Percentiles rank a stretch among this genome's conserved stretches.
Evolutionary conservation across 64 coral and sea anemone species (phyloP).

Genomic region (Pachyseris speciosa): DNA sequence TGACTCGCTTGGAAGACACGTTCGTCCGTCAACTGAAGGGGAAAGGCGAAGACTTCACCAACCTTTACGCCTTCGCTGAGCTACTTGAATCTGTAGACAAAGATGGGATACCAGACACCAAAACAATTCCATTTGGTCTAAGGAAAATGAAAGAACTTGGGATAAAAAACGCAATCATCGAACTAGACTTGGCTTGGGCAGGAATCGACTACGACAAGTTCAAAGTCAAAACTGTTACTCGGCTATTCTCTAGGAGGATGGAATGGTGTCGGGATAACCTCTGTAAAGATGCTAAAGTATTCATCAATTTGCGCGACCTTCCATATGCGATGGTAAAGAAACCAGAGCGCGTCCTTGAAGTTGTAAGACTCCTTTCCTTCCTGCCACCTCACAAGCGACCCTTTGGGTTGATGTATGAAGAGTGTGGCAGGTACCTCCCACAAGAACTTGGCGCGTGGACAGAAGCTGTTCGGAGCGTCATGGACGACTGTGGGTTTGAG

Average conservation of each 20-base stretch:
- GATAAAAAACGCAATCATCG: slow-evolving; percentile 54
- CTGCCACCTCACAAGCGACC: slow-evolving; percentile 40
- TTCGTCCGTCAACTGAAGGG: background rate
- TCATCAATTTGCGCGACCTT: slow-evolving; percentile 58
- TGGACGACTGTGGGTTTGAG: slow-evolving; percentile 68
- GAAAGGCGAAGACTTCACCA: background rate
- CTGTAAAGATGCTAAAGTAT: slow-evolving; percentile 22
- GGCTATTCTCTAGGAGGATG: slow-evolving; percentile 3
- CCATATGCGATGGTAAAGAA: slow-evolving; percentile 34
- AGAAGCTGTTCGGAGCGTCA: slow-evolving; percentile 41
- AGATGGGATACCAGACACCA: background rate
- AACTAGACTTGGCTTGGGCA: slow-evolving; percentile 17
- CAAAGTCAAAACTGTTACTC: background rate
- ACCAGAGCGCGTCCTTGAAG: slow-evolving; percentile 25
- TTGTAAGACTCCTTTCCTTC: slow-evolving; percentile 20
- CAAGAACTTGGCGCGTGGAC: slow-evolving; percentile 77
- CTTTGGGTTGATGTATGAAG: slow-evolving; percentile 42
- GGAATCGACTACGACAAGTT: slow-evolving; percentile 32
- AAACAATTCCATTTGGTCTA: slow-evolving; percentile 18
- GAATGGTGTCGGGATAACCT: slow-evolving; percentile 42
- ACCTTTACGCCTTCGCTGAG: background rate
- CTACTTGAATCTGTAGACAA: background rate
- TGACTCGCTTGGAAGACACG: background rate
- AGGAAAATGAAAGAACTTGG: slow-evolving; percentile 41
- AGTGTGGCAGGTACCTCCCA: slow-evolving; percentile 40